Percentiles rank a stretch among this genome's conserved stretches.
Evolutionary conservation across 2,113 vertebrate genomes (phyloP).

Genomic region (Brevimyrus niger): DNA sequence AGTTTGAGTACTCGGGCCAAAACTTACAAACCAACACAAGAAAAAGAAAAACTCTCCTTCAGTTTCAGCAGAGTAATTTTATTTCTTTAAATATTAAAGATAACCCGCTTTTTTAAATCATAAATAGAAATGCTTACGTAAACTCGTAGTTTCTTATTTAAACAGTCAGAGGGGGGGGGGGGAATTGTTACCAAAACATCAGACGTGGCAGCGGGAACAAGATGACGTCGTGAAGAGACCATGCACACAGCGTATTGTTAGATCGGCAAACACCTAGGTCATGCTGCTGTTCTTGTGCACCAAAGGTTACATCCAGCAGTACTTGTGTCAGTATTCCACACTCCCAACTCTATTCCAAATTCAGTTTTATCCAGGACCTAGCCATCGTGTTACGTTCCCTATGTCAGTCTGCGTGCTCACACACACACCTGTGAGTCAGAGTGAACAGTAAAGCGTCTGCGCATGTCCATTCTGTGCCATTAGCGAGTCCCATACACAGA

Average conservation of each 20-base stretch:
- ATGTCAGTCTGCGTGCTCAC: background rate
- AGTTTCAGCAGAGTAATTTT: constrained; percentile 9
- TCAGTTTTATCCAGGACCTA: background rate
- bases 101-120: constrained; percentile 4
- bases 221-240: background rate
- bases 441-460: constrained; percentile 18
- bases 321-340: background rate
- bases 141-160: background rate
- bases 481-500: background rate
- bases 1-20: background rate
- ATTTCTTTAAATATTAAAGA: constrained; percentile 28
- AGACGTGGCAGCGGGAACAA: background rate
- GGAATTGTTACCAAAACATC: background rate
- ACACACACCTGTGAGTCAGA: background rate
- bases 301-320: constrained; percentile 4
- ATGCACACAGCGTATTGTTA: background rate
- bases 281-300: background rate
- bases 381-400: background rate
- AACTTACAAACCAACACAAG: background rate
- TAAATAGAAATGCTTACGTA: constrained; percentile 20
- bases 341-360: background rate
- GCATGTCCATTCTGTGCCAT: constrained; percentile 11
- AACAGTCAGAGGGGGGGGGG: background rate
- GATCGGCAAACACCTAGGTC: background rate
- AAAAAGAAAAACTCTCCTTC: background rate